phyloP scores from a whole-genome alignment of 2,888 invertebrate genomes.

The Clanis bilineata region DNA sequence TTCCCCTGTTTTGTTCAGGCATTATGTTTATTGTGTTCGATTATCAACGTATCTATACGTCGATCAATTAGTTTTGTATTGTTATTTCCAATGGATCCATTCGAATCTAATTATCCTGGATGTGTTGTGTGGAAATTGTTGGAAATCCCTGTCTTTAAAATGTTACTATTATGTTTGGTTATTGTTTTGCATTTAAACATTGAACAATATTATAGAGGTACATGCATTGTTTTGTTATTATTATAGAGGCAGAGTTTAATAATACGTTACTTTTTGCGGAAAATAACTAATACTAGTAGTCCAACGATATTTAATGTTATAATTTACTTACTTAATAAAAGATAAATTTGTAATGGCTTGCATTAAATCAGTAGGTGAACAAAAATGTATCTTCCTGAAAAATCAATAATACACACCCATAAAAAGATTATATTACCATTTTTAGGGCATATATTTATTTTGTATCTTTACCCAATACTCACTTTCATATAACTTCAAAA shows the following conservation, averaged over 20 bases:
- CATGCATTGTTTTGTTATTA: too few species aligned
- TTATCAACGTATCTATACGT: slow-evolving; percentile 55
- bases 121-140: not conserved
- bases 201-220: too few species aligned
- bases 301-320: too few species aligned
- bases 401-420: not conserved
- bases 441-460: not conserved
- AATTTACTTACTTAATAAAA: too few species aligned
- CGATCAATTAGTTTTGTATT: slow-evolving; percentile 45
- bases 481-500: slow-evolving; percentile 22
- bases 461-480: not conserved
- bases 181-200: not conserved
- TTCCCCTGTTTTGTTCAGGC: slow-evolving; percentile 57
- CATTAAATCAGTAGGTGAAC: too few species aligned
- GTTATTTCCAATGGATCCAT: slow-evolving; percentile 17
- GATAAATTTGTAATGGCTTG: too few species aligned
- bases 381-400: too few species aligned
- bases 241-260: too few species aligned
- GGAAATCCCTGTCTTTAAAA: not conserved
- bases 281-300: too few species aligned
- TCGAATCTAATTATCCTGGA: slow-evolving; percentile 3
- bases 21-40: slow-evolving; percentile 69
- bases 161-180: not conserved
- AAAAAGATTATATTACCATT: not conserved
- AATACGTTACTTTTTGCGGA: too few species aligned